Percentiles rank a stretch among this genome's conserved stretches.
Conservation (phyloP, 2,113 vertebrate species). For the Malurus elegans region DNA sequence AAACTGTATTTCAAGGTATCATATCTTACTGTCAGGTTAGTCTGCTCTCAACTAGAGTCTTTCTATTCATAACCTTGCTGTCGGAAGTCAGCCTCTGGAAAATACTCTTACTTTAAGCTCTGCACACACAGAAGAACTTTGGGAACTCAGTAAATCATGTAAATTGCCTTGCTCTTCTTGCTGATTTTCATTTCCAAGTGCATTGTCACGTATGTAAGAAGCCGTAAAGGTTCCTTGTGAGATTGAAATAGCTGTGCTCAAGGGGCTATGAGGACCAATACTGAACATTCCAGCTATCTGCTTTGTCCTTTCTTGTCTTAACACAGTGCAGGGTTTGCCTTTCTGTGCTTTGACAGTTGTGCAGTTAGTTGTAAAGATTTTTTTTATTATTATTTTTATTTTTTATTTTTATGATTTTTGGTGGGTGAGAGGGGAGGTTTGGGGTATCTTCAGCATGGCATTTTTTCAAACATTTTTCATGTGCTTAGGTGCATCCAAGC, state of each 20-base stretch:
- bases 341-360: slow-evolving; percentile 54
- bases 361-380: slow-evolving; percentile 34
- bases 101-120: not conserved
- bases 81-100: slow-evolving; percentile 7
- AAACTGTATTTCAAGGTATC: not conserved
- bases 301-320: slow-evolving; percentile 34
- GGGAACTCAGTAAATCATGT: not conserved
- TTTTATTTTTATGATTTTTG: not conserved
- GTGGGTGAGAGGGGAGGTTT: slow-evolving; percentile 65
- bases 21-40: not conserved
- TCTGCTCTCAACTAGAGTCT: not conserved
- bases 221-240: not conserved
- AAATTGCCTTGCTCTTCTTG: not conserved
- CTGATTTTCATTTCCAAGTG: not conserved
- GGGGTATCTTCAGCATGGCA: slow-evolving; percentile 78
- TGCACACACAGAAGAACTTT: not conserved
- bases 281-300: slow-evolving; percentile 4
- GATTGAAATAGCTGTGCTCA: not conserved
- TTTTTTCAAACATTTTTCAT: slow-evolving; percentile 85
- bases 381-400: not conserved
- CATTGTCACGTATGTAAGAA: not conserved
- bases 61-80: not conserved
- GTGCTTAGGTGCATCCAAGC: slow-evolving; percentile 89
- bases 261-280: not conserved
- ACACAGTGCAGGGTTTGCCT: slow-evolving; percentile 18